Evolutionary conservation across 2,888 invertebrate genomes (phyloP).

Genomic region (Zootermopsis nevadensis): DNA sequence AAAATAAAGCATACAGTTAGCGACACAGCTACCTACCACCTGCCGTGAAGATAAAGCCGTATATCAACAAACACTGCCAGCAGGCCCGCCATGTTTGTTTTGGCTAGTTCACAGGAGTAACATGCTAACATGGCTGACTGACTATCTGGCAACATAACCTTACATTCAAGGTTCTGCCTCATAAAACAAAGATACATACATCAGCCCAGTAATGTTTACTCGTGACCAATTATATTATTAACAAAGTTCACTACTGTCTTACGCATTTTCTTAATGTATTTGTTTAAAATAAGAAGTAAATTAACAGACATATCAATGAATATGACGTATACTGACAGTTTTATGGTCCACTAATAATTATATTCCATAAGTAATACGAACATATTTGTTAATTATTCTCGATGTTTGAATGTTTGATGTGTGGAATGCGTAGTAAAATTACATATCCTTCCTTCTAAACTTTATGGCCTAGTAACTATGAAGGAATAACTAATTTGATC

Average conservation of each 20-base stretch:
- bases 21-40: not conserved
- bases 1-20: not conserved
- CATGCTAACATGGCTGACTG: not conserved
- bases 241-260: not conserved
- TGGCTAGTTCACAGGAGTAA: not conserved
- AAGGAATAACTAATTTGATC: not conserved
- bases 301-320: not conserved
- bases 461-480: not conserved
- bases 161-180: not conserved
- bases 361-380: too few species aligned
- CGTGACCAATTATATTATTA: not conserved
- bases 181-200: not conserved
- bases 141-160: not conserved
- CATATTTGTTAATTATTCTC: too few species aligned
- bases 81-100: conserved; percentile 27
- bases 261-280: not conserved
- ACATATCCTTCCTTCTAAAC: not conserved
- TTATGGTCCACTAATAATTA: too few species aligned
- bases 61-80: conserved; percentile 3
- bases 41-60: not conserved
- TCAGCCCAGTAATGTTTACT: not conserved
- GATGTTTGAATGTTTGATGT: too few species aligned
- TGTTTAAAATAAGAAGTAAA: not conserved
- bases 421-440: too few species aligned
- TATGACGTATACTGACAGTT: not conserved